Conservation (phyloP, 2,797 vertebrate genomes). For the Corythornis leucogaster region DNA sequence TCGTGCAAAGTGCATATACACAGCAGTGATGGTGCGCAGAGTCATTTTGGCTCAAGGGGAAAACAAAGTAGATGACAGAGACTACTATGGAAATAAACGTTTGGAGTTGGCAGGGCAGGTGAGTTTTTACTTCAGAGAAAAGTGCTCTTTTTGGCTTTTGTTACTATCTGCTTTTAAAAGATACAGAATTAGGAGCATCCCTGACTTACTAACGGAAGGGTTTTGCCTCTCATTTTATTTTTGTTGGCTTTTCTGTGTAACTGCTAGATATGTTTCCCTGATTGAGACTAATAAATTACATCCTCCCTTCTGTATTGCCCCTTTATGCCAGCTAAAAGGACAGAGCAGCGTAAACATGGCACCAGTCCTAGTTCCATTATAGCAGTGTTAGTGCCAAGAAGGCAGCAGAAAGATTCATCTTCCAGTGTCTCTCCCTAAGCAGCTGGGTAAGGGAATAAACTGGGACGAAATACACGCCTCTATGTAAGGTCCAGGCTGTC, state of each 20-base stretch:
- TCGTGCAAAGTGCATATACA: slow-evolving; percentile 95
- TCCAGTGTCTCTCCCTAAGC: background rate
- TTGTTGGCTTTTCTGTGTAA: background rate
- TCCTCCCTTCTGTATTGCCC: background rate
- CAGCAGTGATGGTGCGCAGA: slow-evolving; percentile 97
- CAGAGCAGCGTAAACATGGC: background rate
- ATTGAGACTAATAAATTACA: background rate
- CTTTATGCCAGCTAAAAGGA: background rate
- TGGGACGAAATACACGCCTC: background rate
- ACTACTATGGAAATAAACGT: slow-evolving; percentile 99
- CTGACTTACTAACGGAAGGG: background rate
- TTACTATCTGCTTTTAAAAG: background rate
- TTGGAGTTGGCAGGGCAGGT: slow-evolving; percentile 98
- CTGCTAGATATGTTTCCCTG: background rate
- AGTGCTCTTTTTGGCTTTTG: background rate
- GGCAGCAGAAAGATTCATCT: background rate
- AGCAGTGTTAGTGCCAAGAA: background rate
- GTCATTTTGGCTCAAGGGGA: slow-evolving; percentile 97
- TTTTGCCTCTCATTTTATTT: background rate
- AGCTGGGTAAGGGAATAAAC: background rate
- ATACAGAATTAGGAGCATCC: background rate
- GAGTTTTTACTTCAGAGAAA: background rate
- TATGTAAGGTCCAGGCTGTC: background rate
- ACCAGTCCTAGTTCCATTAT: background rate
- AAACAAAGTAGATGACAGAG: slow-evolving; percentile 97